A percentile compares a stretch with the other conserved stretches of the same genome.
Evolutionary conservation across 2,888 invertebrate genomes (phyloP).

Genomic region (Mechanitis messenoides): DNA sequence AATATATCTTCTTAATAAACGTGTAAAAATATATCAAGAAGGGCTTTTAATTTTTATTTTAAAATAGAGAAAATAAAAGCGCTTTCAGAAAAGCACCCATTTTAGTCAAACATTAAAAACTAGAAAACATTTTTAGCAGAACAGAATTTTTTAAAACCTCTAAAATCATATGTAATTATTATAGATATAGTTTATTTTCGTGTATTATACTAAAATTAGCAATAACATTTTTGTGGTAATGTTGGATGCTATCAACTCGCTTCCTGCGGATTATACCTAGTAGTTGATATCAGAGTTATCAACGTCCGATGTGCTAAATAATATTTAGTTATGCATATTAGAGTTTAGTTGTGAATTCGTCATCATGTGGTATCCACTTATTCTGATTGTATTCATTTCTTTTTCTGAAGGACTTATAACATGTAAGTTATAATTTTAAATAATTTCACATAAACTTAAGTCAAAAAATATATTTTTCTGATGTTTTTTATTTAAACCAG

Average conservation of each 20-base stretch:
- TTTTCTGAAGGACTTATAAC: conserved; percentile 34
- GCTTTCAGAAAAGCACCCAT: too few species aligned
- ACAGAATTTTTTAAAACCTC: not conserved
- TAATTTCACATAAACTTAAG: not conserved
- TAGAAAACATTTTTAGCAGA: not conserved
- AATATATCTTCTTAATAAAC: too few species aligned
- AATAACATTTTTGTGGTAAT: conserved; percentile 1
- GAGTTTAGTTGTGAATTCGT: conserved; percentile 21
- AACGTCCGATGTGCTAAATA: conserved; percentile 38
- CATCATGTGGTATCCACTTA: conserved; percentile 41
- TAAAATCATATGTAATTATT: not conserved
- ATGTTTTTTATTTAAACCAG: too few species aligned
- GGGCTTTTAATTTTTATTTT: too few species aligned
- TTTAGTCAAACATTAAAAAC: too few species aligned
- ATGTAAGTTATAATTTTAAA: conserved; percentile 26
- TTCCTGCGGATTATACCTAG: conserved; percentile 56
- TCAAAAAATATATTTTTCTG: too few species aligned
- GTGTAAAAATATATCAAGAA: too few species aligned
- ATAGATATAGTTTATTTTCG: not conserved
- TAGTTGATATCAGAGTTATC: conserved; percentile 28
- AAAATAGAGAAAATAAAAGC: too few species aligned
- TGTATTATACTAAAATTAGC: not conserved
- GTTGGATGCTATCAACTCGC: conserved; percentile 42
- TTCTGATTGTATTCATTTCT: conserved; percentile 33
- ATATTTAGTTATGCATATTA: conserved; percentile 20